Conservation (phyloP, 2,797 vertebrate species). For the Chelon auratus region DNA sequence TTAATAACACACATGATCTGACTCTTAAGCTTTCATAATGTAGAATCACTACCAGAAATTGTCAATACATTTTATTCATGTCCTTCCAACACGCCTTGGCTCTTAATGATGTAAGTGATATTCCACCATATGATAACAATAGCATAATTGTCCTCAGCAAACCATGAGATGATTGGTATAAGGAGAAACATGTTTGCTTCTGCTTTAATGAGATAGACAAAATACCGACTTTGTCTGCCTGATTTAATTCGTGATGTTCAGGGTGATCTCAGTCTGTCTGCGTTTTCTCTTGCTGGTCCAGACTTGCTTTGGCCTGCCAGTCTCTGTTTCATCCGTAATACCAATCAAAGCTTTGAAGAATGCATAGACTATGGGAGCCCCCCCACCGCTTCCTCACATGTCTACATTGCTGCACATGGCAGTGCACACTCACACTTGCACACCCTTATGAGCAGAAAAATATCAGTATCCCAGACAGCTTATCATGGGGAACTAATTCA, state of each 20-base stretch:
- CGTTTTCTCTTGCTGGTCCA: slow-evolving; percentile 22
- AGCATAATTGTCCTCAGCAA: slow-evolving; percentile 3
- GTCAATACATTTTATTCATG: not conserved
- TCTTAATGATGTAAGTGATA: not conserved
- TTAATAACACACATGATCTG: not conserved
- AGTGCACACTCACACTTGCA: slow-evolving; percentile 1
- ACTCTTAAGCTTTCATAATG: slow-evolving; percentile 2
- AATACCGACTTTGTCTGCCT: slow-evolving; percentile 32
- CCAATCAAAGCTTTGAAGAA: slow-evolving; percentile 72
- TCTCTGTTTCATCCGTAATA: slow-evolving; percentile 50
- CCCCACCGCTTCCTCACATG: not conserved
- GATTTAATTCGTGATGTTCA: slow-evolving; percentile 27
- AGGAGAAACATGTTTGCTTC: slow-evolving; percentile 22
- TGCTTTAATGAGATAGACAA: slow-evolving; percentile 15
- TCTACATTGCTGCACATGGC: slow-evolving; percentile 17
- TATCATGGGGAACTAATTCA: slow-evolving; percentile 87
- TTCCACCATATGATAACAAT: slow-evolving; percentile 28
- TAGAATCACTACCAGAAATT: slow-evolving; percentile 8
- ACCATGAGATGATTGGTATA: slow-evolving; percentile 2
- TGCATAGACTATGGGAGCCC: slow-evolving; percentile 38
- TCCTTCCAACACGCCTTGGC: slow-evolving; percentile 6
- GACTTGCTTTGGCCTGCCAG: slow-evolving; percentile 34
- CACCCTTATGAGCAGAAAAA: slow-evolving; percentile 52
- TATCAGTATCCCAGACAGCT: slow-evolving; percentile 74
- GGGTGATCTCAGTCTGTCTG: slow-evolving; percentile 31